Evolutionary conservation across 2,113 vertebrate genomes (phyloP), one percentile per base, ranked within the genome.

Genomic region (Phaethon lepturus): DNA sequence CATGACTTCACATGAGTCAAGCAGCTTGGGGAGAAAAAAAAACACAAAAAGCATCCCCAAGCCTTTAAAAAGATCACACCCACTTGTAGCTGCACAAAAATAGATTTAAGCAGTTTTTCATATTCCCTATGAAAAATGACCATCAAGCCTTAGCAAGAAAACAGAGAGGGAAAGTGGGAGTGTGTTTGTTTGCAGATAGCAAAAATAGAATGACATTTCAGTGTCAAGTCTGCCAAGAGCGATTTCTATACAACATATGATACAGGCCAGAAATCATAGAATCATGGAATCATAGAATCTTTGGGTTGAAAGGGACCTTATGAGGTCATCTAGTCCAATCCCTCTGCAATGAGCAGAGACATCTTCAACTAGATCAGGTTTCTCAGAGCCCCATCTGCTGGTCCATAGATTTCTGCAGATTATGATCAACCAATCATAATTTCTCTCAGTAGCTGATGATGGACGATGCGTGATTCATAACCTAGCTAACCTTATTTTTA

Each of bases 171-270:
- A 66, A 86, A 75, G 52, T 24, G 33, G 10, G 35, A 7, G 28
- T 17, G 33, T 66, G 26, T 89, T 89, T 81, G 38, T 74, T 73
- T 82, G 45, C 66, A 85, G 40, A 79, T 1, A 56, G 71, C 62
- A 94, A 86, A 92, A 96, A 88, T 5, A 76, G 50, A 94, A 80
- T 5, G 10, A 73, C 38, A 71, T 56, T 90, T 94, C 83, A 88
- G 49, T 86, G 84, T 91, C 59, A 26, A 67, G 18, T 44, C 68
- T 91, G 76, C 17, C 25, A 88, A n/a, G 42, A 66, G 38, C 42
- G 9, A 66, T 80, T 86, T 83, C 63, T 69, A n/a, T n/a, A 38
- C 56, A 85, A 23, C 2, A 1, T 42, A 63, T 24, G 40, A 66
- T 53, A 53, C 18, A 45, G 18, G 26, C 14, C 86, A 86, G 62